These are phyloP conservation scores for Episyrphus balteatus DNA, from an alignment of 1,140 invertebrate genomes.

Conservation along the genomic window DNA sequence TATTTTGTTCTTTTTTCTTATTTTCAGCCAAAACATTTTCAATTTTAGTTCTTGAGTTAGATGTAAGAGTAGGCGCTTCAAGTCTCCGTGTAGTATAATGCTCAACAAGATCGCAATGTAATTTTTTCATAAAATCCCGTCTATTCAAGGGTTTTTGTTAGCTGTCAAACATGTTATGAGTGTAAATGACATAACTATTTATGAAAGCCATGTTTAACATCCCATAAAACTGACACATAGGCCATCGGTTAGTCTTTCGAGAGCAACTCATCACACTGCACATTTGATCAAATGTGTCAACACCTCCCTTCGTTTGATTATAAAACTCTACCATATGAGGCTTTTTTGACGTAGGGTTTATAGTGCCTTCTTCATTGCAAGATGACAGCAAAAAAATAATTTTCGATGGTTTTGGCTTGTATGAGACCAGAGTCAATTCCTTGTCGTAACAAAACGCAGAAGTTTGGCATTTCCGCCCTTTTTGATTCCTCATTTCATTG, in stretches of 20 bases:
- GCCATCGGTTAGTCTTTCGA: constrained; percentile 21
- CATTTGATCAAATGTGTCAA: constrained; percentile 30
- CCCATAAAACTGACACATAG: constrained; percentile 1
- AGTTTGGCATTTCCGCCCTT: constrained; percentile 1
- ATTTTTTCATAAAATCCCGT: neutral
- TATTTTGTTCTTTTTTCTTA: no score
- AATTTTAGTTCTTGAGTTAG: neutral
- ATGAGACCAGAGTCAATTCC: constrained; percentile 10
- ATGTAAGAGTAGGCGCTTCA: neutral
- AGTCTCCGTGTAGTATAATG: neutral
- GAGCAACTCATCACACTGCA: constrained; percentile 13
- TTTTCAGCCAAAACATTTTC: neutral
- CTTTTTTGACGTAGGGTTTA: constrained; percentile 18
- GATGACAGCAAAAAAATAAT: constrained; percentile 9
- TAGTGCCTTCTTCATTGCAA: constrained; percentile 8
- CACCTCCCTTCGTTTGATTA: constrained; percentile 35
- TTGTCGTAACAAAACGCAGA: constrained; percentile 9
- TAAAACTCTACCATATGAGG: constrained; percentile 35
- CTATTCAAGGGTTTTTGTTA: neutral
- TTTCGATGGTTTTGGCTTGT: constrained; percentile 9
- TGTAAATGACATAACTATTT: constrained; percentile 4
- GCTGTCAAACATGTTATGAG: constrained; percentile 1
- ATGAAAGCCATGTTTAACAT: constrained; percentile 2
- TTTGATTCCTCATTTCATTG: constrained; percentile 6
- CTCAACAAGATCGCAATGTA: neutral